Evolutionary conservation across 2,113 vertebrate genomes (phyloP).

Genomic region (Pterocles burchelli): DNA sequence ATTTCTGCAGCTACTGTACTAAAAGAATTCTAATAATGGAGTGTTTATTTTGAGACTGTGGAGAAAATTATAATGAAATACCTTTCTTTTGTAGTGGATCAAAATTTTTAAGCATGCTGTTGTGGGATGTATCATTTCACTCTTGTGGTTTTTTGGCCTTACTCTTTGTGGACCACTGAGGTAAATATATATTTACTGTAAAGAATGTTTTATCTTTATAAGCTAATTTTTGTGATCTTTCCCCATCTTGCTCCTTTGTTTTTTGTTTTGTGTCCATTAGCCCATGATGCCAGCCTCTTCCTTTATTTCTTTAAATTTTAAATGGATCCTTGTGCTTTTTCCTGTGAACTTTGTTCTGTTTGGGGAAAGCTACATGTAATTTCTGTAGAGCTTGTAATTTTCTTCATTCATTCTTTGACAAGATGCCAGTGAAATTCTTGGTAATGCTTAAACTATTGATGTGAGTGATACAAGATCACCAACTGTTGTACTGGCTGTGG

Average conservation of each 20-base stretch:
- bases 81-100: conserved; percentile 88
- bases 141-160: conserved; percentile 96
- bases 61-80: not conserved
- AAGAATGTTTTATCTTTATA: not conserved
- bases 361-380: not conserved
- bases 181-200: conserved; percentile 73
- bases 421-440: not conserved
- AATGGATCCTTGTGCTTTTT: not conserved
- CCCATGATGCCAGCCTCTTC: not conserved
- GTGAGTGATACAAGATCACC: not conserved
- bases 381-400: not conserved
- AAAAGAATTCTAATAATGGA: not conserved
- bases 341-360: not conserved
- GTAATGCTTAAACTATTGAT: not conserved
- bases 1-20: not conserved
- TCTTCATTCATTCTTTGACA: not conserved
- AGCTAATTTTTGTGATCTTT: not conserved
- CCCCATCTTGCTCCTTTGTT: not conserved
- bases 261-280: not conserved
- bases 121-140: conserved; percentile 91
- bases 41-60: not conserved
- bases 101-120: conserved; percentile 94
- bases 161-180: conserved; percentile 97
- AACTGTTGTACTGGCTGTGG: not conserved
- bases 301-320: not conserved